Percentiles rank a stretch among this genome's conserved stretches.
Evolutionary conservation across 2,113 vertebrate species (phyloP).

Genomic region (Catharus minimus): DNA sequence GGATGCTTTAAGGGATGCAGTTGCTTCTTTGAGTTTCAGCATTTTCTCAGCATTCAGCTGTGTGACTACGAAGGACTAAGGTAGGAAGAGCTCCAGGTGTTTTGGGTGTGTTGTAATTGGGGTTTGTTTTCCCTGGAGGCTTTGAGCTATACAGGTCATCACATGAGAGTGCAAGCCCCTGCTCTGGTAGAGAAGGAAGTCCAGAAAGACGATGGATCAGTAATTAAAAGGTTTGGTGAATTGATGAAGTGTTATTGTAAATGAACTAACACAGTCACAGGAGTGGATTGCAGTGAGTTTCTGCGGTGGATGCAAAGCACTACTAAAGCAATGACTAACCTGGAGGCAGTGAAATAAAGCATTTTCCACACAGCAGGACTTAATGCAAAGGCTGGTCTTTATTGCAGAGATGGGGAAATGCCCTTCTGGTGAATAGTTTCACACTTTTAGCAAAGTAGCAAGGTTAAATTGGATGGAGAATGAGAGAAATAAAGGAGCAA

Average conservation of each 20-base stretch:
- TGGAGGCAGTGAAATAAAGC: not conserved
- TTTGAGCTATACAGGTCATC: conserved; percentile 86
- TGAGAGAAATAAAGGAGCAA: not conserved
- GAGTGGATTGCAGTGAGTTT: not conserved
- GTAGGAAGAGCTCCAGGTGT: not conserved
- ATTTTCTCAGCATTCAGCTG: not conserved
- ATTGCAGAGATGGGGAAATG: not conserved
- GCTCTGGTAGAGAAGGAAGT: conserved; percentile 88
- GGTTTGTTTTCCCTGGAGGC: conserved; percentile 82
- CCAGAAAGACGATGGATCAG: conserved; percentile 88
- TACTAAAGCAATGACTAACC: not conserved
- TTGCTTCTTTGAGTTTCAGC: not conserved
- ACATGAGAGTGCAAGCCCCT: conserved; percentile 79
- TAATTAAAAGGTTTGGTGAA: conserved; percentile 93
- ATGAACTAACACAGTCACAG: not conserved
- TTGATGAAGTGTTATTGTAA: not conserved
- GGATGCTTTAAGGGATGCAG: too few species aligned
- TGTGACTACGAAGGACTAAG: not conserved
- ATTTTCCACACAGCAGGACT: accelerated
- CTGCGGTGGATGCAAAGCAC: not conserved
- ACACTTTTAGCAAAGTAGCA: too few species aligned
- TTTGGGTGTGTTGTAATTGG: conserved; percentile 48
- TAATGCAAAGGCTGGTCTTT: too few species aligned
- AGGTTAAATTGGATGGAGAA: too few species aligned
- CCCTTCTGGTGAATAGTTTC: not conserved